phyloP scores from a whole-genome alignment of 2,888 invertebrate species.

The Morpho deidamia region DNA sequence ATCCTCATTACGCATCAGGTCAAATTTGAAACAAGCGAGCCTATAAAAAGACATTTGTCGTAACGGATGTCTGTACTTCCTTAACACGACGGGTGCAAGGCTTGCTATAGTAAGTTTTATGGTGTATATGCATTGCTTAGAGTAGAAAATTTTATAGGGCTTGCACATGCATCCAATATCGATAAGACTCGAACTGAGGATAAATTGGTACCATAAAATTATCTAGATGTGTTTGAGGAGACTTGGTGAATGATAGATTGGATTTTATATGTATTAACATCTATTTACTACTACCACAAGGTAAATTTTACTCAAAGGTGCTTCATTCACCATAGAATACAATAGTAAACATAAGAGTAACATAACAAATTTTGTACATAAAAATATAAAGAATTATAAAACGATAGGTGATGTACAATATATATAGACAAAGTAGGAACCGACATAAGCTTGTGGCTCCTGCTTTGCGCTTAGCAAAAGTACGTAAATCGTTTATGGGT shows the following conservation, averaged over 20 bases:
- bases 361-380: too few species aligned
- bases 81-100: constrained; percentile 11
- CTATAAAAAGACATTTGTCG: neutral
- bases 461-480: too few species aligned
- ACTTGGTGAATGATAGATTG: neutral
- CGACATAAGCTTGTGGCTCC: too few species aligned
- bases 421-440: too few species aligned
- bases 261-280: too few species aligned
- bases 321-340: too few species aligned
- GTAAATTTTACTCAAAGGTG: too few species aligned
- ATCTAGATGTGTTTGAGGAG: neutral
- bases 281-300: too few species aligned
- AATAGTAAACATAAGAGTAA: too few species aligned
- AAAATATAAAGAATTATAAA: too few species aligned
- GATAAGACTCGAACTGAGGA: constrained; percentile 9
- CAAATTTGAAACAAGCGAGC: neutral
- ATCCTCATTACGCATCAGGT: neutral
- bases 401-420: too few species aligned
- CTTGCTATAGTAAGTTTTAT: constrained; percentile 20
- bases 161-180: constrained; percentile 16
- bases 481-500: too few species aligned
- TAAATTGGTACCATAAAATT: constrained; percentile 4
- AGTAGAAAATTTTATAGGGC: constrained; percentile 22
- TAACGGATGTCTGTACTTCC: constrained; percentile 5
- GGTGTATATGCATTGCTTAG: constrained; percentile 19